Evolutionary conservation across 2,113 vertebrate genomes (phyloP).

Genomic region (Rostratula benghalensis): DNA sequence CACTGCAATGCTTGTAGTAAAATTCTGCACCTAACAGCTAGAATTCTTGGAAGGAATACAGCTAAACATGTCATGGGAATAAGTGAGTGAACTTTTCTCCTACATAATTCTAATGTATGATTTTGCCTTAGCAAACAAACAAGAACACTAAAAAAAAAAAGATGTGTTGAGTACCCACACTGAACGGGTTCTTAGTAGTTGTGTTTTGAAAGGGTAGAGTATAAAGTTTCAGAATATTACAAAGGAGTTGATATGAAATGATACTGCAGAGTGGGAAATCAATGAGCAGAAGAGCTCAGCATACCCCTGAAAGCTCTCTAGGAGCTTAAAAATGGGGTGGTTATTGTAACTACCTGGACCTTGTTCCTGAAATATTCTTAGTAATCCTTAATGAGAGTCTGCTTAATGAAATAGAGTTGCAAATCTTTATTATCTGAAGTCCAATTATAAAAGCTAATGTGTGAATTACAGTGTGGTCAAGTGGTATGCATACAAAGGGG

Average conservation of each 20-base stretch:
- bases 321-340: background rate
- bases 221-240: background rate
- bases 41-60: background rate
- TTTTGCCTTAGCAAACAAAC: background rate
- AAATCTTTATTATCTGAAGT: background rate
- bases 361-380: background rate
- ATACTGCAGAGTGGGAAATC: background rate
- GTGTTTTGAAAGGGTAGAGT: background rate
- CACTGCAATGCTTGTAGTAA: background rate
- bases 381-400: background rate
- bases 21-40: background rate
- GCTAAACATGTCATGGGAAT: background rate
- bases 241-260: background rate
- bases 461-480: background rate
- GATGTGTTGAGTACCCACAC: accelerated
- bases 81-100: background rate
- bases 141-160: background rate
- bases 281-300: background rate
- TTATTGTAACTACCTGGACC: background rate
- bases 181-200: background rate
- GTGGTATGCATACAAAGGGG: background rate
- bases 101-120: background rate
- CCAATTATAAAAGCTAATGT: background rate
- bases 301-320: background rate
- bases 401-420: background rate